Base-by-base conservation (phyloP, 2,888 invertebrate genomes). In the Nycteola revayana region DNA sequence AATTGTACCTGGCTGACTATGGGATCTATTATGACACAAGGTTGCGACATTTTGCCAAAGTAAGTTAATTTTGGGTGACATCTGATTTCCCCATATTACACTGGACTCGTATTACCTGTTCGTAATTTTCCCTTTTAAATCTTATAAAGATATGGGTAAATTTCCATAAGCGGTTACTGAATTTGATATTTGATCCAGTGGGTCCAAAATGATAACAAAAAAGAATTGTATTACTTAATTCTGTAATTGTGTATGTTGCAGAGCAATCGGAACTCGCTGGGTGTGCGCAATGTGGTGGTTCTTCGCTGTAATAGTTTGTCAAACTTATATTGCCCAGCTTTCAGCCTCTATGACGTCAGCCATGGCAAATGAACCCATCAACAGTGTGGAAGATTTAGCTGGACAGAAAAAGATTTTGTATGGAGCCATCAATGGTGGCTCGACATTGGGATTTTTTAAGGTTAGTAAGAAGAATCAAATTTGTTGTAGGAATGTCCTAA, bases 261-360 rank as follows among this genome's bases (percentile, higher is more conserved):
- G 97, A 77, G 96, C 97, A 1, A 91, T 96, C 20, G 97, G 97
- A 0, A 96, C 97, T 0, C 90, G 98, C 23, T 93, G 97, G 89
- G 94, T 97, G 0, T 96, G 95, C 7, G 94, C 94, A 1, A 94
- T 96, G 92, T 95, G 95, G 97, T 97, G 97, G 96, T 97, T 97
- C 80, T 97, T 97, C 75, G 95, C 96, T 0, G 90, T 97, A 38
- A 96, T 97, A 68, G 95, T 98, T 89, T 94, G 96, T 45, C 95
- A 97, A 36, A 97, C 96, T 5, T 98, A 98, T 78, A 98, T 97
- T 4, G 98, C 98, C 37, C 97, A 98, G 78, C 90, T 98, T 65
- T 96, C 98, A 1, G 98, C 98, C 1, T 97, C 97, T 58, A 90
- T 98, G 54, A 97, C 97, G 1, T 94, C 94, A 48, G 95, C 96